Base-by-base conservation (phyloP, 2,888 invertebrate species). In the Clusia tigrina region DNA sequence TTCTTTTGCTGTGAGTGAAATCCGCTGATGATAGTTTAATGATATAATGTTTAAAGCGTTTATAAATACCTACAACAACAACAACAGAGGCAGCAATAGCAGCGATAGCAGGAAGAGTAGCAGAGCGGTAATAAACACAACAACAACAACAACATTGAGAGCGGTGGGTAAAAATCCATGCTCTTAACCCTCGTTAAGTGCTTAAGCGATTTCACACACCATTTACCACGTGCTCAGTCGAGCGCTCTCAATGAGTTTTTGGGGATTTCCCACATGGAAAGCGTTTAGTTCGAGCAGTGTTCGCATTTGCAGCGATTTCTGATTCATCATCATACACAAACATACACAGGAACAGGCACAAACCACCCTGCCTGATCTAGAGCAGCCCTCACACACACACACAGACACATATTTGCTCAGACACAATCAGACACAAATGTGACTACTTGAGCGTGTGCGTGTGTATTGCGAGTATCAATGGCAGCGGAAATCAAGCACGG, bases 191-290 rank as follows among this genome's bases (percentile, higher is more conserved):
- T 74, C 72, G 73, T 76, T 77, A 80, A 81, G 74, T 74, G 78
- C 78, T 78, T 78, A 80, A 80, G 75, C 83, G 83, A 83, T 83
- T 83, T 83, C 77, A 83, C 80, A 81, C 82, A 80, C 81, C 81
- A 83, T 83, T 83, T 81, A 83, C 79, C 78, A 73, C 68, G 71
- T 63, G 69, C 61, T 65, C 23, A 22, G 38, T 53, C 52, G 52
- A 63, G 52, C 57, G 38, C 46, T 46, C 52, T 46, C 51, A 15
- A 48, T 48, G 48, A 20, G 22, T 48, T 48, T 64, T 65, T 67
- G 63, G 69, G 63, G 65, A 66, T 67, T 68, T 69, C 66, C 65
- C 68, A 68, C 63, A 66, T 62, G 62, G 56, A 66, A 64, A 64
- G 60, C 62, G 66, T 42, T 5, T 42, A 5, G 42, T 15, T 42